Base-by-base conservation (phyloP, 2,888 invertebrate genomes). In the Cabera pusaria region DNA sequence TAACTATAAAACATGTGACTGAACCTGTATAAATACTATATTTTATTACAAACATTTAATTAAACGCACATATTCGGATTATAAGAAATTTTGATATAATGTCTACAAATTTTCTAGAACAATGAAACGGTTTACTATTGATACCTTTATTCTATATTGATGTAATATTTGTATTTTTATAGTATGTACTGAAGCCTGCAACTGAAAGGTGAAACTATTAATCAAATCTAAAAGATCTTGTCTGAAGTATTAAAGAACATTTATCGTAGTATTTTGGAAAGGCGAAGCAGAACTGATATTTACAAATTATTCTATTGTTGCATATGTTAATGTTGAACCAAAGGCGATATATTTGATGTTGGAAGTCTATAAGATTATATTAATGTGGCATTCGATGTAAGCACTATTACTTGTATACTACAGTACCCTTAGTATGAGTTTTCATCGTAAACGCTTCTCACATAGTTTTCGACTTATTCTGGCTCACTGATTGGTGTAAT, bases 81-180 rank as follows among this genome's bases (percentile, higher is more conserved):
- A 3, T 19, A 12, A 7, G 16, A 44, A 11, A 14, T 43, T 34
- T 52, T 50, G 44, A 37, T 51, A 46, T 52, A n/a, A 57, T 53
- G 21, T 64, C 57, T 60, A 64, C 56, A 61, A 49, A 48, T 50
- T 51, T 47, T 74, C 74, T 22, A 18, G 12, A 39, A 6, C 26
- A 39, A 5, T 27, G 16, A 6, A 24, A 29, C 6, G 21, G 21
- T 36, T 31, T 34, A 8, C 16, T 31, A 36, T 42, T 36, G 26
- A 18, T 41, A 12, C 18, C 23, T 23, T 25, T 22, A 27, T 25
- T 22, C 16, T 17, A 24, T 29, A 23, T 25, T 24, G 19, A 5
- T 12, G 19, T 26, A 25, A 44, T 14, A 24, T 27, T 39, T 17
- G 18, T 45, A 45, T 51, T 45, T 51, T 51, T 45, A 21, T 40